Base-by-base conservation (phyloP, 2,113 vertebrate species). In the Phrynosoma blainvillii region DNA sequence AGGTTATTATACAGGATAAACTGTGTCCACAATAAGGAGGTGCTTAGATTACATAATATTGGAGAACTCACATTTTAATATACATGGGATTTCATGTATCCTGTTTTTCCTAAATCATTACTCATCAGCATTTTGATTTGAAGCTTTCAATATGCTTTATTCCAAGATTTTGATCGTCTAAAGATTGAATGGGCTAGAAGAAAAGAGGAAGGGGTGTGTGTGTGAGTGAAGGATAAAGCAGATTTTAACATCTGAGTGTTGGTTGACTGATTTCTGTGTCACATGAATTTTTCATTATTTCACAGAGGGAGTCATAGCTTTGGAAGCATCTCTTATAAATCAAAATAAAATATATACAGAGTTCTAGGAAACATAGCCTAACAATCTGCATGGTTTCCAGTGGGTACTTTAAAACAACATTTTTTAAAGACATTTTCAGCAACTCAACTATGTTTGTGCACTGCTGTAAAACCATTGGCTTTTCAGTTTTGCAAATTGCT, bases 401-500 rank as follows among this genome's bases (percentile, higher is more conserved):
- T 3, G 2, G 52, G 32, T 62, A 84, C 56, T 89, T 79, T 1
- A 13, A 52, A 88, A 65, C 47, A 30, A 76, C 8, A 14, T 27
- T 71, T n/a, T n/a, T n/a, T n/a, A n/a, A 18, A 73, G 4, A 74
- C 36, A 82, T 25, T 23, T 85, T 30, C 20, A 89, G 32, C 30
- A 74, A 85, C 27, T 80, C 79, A 32, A 47, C 84, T 59, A 66
- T 83, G 52, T 78, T 87, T 81, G 21, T 18, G 1, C 42, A 6
- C 78, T 86, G 36, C 32, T 25, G 32, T 36, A 90, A 36, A 7
- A 47, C 6, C 18, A 8, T 18, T 68, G 76, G 84, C 54, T 82
- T 89, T 89, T 82, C 30, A 47, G 9, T 77, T 65, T n/a, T 73
- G 66, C 62, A 87, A 83, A 83, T 76, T 81, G 54, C 12, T 90